Percentiles rank a stretch among this genome's conserved stretches.
Conservation (phyloP, 2,113 vertebrate genomes). For the Taurulus bubalis region DNA sequence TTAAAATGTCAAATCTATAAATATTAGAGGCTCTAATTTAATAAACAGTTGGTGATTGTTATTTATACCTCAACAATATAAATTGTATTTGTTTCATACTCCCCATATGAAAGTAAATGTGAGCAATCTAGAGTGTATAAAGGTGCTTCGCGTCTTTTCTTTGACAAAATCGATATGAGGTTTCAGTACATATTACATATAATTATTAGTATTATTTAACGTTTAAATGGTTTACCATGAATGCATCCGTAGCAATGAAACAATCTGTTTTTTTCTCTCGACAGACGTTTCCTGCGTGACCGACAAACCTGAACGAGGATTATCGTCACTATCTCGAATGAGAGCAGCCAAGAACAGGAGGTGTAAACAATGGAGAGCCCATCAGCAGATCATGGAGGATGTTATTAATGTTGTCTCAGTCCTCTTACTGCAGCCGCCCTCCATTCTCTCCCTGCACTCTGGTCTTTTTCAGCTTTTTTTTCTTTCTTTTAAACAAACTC, state of each 20-base stretch:
- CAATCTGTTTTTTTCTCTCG: slow-evolving; percentile 11
- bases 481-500: neutral
- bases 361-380: slow-evolving; percentile 54
- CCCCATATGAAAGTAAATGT: neutral
- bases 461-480: neutral
- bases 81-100: neutral
- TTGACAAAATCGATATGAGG: neutral
- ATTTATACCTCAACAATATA: neutral
- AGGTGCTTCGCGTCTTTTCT: neutral
- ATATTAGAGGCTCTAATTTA: neutral
- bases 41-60: neutral
- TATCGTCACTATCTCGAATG: slow-evolving; percentile 42
- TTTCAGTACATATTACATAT: neutral
- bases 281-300: slow-evolving; percentile 27
- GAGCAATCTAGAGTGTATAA: neutral
- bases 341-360: slow-evolving; percentile 38
- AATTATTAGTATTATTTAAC: neutral
- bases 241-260: neutral
- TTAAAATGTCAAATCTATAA: neutral
- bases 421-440: slow-evolving; percentile 10
- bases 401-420: slow-evolving; percentile 49
- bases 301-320: slow-evolving; percentile 58
- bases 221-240: neutral
- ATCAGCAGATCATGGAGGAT: slow-evolving; percentile 58
- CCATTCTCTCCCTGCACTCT: slow-evolving; percentile 23